Evolutionary conservation across 64 coral and sea anemone genomes (phyloP), one percentile per base, ranked within the genome.

Genomic region (Hydrozoanthus tunicans): DNA sequence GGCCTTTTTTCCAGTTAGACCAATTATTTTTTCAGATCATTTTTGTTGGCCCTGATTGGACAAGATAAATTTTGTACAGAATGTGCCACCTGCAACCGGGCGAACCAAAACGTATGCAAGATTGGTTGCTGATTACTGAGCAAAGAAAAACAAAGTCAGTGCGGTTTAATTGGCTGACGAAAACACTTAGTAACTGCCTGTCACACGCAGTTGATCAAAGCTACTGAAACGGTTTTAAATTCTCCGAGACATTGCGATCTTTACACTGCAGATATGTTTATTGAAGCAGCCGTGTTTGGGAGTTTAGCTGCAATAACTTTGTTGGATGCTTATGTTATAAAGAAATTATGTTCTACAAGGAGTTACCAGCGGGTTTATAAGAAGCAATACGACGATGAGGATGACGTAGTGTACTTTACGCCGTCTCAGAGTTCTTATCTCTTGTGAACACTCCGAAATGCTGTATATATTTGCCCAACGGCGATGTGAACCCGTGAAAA

Each of bases 331-430:
- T 88, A 75, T 59, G 53, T 88, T 14, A 88, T 88, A n/a, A 88
- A 88, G n/a, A 88, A 88, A 61, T 70, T 88, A 7, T 88, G 84
- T 56, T 60, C 69, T 59, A 88, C 84, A 43, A 73, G 84, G 32
- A 88, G 69, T 58, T 88, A 88, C 61, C 84, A 88, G 32, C 84
- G 84, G 26, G 84, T 88, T 7, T 88, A 88, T 70, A 88, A 59
- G 56, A 88, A 88, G 56, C 24, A 88, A 69, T 88, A 74, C 32
- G 84, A 75, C 14, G 56, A 88, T 56, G 56, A 61, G 7, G 53
- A 73, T 12, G 68, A 88, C 13, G 55, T 88, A 3, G 68, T 88
- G 5, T 88, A 75, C 23, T 74, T 59, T 73, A 51, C 84, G 6
- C 84, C 84, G 3, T 67, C 68, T 59, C 73, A 70, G 23, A 88